phyloP scores from a whole-genome alignment of 2,797 vertebrate species.

The Rhinoraja longicauda region DNA sequence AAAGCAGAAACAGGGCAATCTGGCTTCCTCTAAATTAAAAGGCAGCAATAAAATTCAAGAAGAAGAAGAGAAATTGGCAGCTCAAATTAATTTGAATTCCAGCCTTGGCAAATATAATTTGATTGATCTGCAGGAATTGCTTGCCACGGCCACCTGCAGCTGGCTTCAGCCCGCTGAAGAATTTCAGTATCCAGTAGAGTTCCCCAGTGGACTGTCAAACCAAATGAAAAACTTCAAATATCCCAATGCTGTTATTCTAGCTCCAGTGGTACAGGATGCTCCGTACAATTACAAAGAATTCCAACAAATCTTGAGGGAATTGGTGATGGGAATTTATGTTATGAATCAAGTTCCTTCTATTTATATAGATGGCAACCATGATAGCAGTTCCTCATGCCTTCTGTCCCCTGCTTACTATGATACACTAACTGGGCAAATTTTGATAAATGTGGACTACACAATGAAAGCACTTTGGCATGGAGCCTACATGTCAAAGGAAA shows the following conservation, averaged over 20 bases:
- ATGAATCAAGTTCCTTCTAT: constrained; percentile 62
- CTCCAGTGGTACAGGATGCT: constrained; percentile 50
- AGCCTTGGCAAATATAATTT: constrained; percentile 60
- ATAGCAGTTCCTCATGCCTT: constrained; percentile 58
- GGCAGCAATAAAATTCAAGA: constrained; percentile 43
- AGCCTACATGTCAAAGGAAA: constrained; percentile 55
- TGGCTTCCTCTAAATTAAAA: constrained; percentile 40
- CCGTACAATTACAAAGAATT: constrained; percentile 58
- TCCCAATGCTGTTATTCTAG: constrained; percentile 52
- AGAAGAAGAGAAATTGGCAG: constrained; percentile 49
- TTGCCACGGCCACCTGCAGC: constrained; percentile 50
- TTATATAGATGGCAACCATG: constrained; percentile 57
- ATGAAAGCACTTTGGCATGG: constrained; percentile 66
- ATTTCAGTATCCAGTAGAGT: constrained; percentile 45
- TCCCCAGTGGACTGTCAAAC: constrained; percentile 54
- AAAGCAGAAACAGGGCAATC: neutral
- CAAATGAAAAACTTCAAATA: constrained; percentile 53
- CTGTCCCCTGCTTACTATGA: constrained; percentile 61
- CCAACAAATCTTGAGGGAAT: constrained; percentile 62
- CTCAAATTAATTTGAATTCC: constrained; percentile 54
- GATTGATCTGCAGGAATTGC: constrained; percentile 57
- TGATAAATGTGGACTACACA: constrained; percentile 58
- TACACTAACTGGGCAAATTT: constrained; percentile 57
- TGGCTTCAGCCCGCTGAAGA: constrained; percentile 57
- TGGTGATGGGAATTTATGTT: constrained; percentile 60